Evolutionary conservation across 2,797 vertebrate species (phyloP), one percentile per base, ranked within the genome.

Genomic region (Limnodromus scolopaceus): DNA sequence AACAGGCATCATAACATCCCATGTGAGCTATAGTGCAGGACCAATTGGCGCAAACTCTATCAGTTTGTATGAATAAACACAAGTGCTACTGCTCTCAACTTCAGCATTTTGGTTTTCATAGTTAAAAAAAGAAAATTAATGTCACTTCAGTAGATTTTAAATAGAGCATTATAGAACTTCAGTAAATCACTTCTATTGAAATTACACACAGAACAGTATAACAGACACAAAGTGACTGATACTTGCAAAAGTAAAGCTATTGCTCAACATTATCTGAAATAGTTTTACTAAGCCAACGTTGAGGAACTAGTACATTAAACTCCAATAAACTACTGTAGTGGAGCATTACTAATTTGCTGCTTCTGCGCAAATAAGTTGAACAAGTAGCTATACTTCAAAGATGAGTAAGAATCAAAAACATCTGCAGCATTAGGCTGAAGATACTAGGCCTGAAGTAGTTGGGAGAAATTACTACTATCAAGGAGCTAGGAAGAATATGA

Each of bases 331-430:
- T 91, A 89, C 92, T 80, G 80, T 94, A 91, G 83, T 92, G 66
- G 60, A 93, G 92, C 95, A 95, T 95, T 94, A 91, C 93, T 95
- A 95, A 97, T 95, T 96, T 89, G 83, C 83, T 92, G 60, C 70
- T 94, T 95, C 90, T 94, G 48, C 87, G 74, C 32, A 96, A 93
- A 95, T 89, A 77, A 84, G n/a, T 94, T 89, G 63, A 80, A 88
- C 43, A 60, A 92, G 90, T 82, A 84, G 55, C 55, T 82, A 46
- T 76, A 93, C 74, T 92, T 92, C 87, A 92, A 93, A 92, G 77
- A 96, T 80, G 70, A 91, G 49, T 79, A 53, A 91, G 68, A 92
- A 93, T 92, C 89, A 90, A 85, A 74, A 95, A 71, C 89, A 93
- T 96, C 74, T 95, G 89, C 32, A 83, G 23, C 32, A 60, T 93